Evolutionary conservation across 2,888 invertebrate species (phyloP).

Genomic region (Epiblema foenella): DNA sequence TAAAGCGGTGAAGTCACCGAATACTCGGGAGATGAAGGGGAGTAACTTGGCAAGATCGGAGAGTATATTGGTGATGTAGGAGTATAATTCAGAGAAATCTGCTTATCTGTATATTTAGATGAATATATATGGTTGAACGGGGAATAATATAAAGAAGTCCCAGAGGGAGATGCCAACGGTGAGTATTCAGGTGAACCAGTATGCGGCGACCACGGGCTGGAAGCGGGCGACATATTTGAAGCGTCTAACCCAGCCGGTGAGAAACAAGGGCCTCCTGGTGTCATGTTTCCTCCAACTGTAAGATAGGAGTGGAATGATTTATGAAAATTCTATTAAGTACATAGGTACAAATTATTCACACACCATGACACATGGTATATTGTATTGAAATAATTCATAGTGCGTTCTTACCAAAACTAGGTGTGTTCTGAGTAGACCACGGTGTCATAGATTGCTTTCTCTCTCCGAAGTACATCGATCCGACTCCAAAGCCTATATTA

Average conservation of each 20-base stretch:
- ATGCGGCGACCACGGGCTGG: conserved; percentile 92
- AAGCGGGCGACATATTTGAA: conserved; percentile 95
- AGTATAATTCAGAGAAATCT: conserved; percentile 90
- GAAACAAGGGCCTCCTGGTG: conserved; percentile 98
- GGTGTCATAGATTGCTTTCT: conserved; percentile 97
- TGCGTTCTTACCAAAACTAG: conserved; percentile 90
- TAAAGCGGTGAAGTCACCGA: conserved; percentile 92
- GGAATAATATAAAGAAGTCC: conserved; percentile 78
- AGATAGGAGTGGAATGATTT: conserved; percentile 55
- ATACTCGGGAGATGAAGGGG: conserved; percentile 91
- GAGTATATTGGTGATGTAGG: conserved; percentile 94
- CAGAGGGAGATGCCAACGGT: conserved; percentile 88
- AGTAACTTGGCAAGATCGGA: conserved; percentile 91
- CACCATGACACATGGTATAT: too few relatives aligned
- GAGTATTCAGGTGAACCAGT: conserved; percentile 93
- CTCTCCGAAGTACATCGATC: conserved; percentile 92
- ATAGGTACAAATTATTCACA: too few relatives aligned
- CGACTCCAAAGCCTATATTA: conserved; percentile 90
- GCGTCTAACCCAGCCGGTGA: conserved; percentile 98
- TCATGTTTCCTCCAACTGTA: conserved; percentile 94
- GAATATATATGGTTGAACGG: conserved; percentile 61
- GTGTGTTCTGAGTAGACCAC: conserved; percentile 93
- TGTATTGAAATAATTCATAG: too few relatives aligned
- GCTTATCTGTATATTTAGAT: conserved; percentile 89
- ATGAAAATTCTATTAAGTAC: too few relatives aligned